These are phyloP conservation scores for Mayetiola destructor DNA, from an alignment of 2,888 invertebrate species.

Conservation along the genomic window DNA sequence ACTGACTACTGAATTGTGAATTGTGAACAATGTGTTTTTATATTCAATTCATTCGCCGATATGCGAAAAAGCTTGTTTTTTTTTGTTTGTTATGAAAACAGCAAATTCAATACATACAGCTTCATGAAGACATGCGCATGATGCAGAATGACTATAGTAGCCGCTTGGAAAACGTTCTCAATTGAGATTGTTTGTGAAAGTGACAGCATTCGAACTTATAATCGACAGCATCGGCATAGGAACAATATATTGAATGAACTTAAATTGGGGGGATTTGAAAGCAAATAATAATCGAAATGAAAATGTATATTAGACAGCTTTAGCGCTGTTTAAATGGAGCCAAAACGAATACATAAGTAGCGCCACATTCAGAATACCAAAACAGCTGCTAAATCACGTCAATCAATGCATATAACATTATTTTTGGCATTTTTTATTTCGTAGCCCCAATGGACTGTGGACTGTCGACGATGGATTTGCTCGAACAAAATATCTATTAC, in stretches of 20 bases:
- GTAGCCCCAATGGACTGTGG: too few species aligned
- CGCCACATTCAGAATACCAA: background rate
- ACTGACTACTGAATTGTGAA: too few species aligned
- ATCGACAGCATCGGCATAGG: slow-evolving; percentile 6
- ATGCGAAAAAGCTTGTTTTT: background rate
- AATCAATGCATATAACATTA: background rate
- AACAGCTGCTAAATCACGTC: background rate
- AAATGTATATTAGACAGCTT: slow-evolving; percentile 4
- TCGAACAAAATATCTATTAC: too few species aligned
- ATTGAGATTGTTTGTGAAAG: too few species aligned
- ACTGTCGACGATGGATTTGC: too few species aligned
- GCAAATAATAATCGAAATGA: too few species aligned
- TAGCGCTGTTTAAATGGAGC: background rate
- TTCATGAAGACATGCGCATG: background rate
- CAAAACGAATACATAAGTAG: slow-evolving; percentile 4
- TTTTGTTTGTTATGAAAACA: background rate
- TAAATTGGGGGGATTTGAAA: too few species aligned
- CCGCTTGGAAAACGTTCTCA: too few species aligned
- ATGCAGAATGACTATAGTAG: too few species aligned
- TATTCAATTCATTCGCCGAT: background rate
- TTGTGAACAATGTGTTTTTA: too few species aligned
- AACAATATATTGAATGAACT: too few species aligned
- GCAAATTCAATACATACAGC: background rate
- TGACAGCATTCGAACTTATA: too few species aligned
- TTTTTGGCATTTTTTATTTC: background rate